Base-by-base conservation (phyloP, 2,888 invertebrate species). In the Chirona hameri region DNA sequence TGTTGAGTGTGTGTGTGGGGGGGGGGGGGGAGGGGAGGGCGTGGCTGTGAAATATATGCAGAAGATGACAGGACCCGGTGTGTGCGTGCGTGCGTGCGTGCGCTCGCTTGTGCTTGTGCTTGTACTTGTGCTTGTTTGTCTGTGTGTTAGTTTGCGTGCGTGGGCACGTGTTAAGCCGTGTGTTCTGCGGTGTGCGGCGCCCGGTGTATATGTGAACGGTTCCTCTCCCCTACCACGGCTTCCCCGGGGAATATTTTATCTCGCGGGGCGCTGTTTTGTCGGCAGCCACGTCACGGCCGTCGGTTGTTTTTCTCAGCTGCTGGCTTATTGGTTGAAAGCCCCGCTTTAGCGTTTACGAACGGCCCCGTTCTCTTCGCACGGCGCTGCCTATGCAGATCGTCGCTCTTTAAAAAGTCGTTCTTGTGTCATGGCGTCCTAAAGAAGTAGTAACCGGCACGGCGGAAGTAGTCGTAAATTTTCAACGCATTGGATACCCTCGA, bases 271-370 rank as follows among this genome's bases (percentile, higher is more conserved):
- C 69, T 69, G 69, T 69, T 69, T 69, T 39, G 39, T 39, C 39
- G 39, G 39, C 39, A 7, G 39, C 39, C 4, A 7, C 39, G 39
- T 39, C 39, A 39, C 39, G 39, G 7, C 27, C 69, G 27, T 29
- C 29, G 27, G 69, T 69, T 69, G 69, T 69, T 72, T 72, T 39
- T n/a, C 31, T 18, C 72, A 15, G 39, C 21, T 29, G 7, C 39
- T 18, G 31, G 31, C 72, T 72, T 72, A 72, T 72, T 72, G 72
- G 72, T 72, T 72, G 18, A 39, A 72, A 29, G 72, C 72, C 69
- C 14, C 39, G 72, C 69, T 39, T 18, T 15, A 24, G 18, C 72
- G 18, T 31, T 21, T 39, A 18, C 39, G 72, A 39, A 4, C 18
- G 18, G n/a, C n/a, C 10, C 12, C 15, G 72, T 14, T 1, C 21